Evolutionary conservation across 2,113 vertebrate species (phyloP), one percentile per base, ranked within the genome.

Genomic region (Pipra filicauda): DNA sequence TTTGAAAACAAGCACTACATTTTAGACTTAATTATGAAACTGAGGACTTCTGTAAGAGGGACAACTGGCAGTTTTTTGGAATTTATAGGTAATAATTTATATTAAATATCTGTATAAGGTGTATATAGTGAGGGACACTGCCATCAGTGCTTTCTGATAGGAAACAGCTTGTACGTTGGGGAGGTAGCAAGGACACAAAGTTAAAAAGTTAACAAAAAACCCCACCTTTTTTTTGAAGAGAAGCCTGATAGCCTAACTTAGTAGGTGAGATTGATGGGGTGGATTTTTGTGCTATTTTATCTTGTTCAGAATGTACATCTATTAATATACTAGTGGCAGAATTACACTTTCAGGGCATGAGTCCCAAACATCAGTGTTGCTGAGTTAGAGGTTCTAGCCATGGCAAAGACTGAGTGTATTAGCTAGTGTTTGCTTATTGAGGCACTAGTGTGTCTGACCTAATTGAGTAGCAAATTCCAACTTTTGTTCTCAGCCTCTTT

Each of bases 401-500:
- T 75, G 73, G 46, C 37, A 85, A 54, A 93, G 89, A 67, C 80
- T 43, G 71, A 24, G 12, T 88, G 15, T 89, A 33, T 73, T 91
- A 92, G 52, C 46, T 96, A 86, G 16, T 89, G n/a, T 69, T 91
- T 92, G 49, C 46, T 96, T 95, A 51, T 62, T 58, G 70, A 81
- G 88, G 61, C 11, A 8, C 27, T 95, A 15, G 9, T 41, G 82
- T 48, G 84, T 85, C 46, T 93, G 57, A 93, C 77, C 81, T 96
- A 89, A 79, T 75, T 88, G 90, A 78, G 57, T 64, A 30, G 43
- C 71, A 78, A 91, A 81, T 89, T 88, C 51, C 35, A 89, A 30
- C 54, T 85, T 95, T 95, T 95, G 77, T 94, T 95, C 67, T 95
- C 33, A 21, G 48, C 43, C 43, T 71, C 86, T 79, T 96, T 81